A percentile compares a stretch with the other conserved stretches of the same genome.
Evolutionary conservation across 2,888 invertebrate genomes (phyloP).

Genomic region (Drosophila emarginata): DNA sequence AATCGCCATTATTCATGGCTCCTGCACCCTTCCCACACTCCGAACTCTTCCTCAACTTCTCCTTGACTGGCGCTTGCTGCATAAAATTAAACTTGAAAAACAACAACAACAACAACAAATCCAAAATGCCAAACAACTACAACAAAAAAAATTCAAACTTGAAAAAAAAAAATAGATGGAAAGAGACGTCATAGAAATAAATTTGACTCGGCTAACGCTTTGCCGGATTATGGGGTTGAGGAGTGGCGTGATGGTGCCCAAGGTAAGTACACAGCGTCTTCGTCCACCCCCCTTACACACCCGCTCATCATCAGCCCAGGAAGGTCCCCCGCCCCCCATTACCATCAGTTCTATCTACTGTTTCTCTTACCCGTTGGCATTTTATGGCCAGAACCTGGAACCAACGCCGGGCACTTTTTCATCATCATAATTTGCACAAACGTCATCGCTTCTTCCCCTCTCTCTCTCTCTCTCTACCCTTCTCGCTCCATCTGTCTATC

Average conservation of each 20-base stretch:
- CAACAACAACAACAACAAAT: constrained; percentile 51
- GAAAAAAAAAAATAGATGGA: constrained; percentile 76
- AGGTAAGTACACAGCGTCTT: constrained; percentile 64
- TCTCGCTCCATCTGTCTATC: background rate
- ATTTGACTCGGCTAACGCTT: constrained; percentile 85
- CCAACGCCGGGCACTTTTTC: constrained; percentile 17
- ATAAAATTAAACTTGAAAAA: constrained; percentile 62
- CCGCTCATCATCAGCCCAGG: background rate
- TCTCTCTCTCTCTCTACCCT: background rate
- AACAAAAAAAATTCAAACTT: background rate
- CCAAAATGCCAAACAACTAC: constrained; percentile 3
- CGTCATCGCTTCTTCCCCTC: background rate
- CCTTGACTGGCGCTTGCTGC: constrained; percentile 64
- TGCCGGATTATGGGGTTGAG: constrained; percentile 88
- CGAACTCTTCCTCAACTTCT: constrained; percentile 41
- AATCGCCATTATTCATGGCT: constrained; percentile 54
- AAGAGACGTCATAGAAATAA: constrained; percentile 82
- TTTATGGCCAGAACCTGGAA: constrained; percentile 50
- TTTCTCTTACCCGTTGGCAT: constrained; percentile 33
- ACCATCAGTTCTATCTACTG: constrained; percentile 6
- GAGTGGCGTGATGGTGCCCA: constrained; percentile 87
- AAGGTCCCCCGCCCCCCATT: background rate
- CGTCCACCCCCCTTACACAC: background rate
- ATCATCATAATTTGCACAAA: constrained; percentile 56
- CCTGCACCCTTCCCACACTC: constrained; percentile 38